These are phyloP conservation scores for Sebastes variabilis DNA, from an alignment of 2,797 vertebrate genomes.

Conservation along the genomic window DNA sequence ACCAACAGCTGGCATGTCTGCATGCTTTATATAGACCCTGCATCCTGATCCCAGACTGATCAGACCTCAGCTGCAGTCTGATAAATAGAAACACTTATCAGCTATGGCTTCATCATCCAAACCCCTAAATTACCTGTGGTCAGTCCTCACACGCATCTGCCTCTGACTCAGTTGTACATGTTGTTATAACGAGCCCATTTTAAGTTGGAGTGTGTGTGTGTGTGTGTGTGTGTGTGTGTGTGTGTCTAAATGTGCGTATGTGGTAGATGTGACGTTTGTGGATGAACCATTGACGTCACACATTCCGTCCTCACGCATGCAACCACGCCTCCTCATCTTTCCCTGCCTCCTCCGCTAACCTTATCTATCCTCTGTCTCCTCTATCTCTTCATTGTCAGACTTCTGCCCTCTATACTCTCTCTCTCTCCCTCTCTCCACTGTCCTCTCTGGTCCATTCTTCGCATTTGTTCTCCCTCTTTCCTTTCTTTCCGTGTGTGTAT, in stretches of 20 bases:
- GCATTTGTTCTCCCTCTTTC: neutral
- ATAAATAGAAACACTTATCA: neutral
- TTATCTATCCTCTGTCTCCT: neutral
- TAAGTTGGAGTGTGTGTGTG: no score
- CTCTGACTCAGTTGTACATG: neutral
- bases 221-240: no score
- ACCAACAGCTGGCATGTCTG: conserved; percentile 11
- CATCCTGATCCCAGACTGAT: neutral
- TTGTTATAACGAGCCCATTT: neutral
- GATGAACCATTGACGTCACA: conserved; percentile 9
- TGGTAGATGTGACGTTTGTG: conserved; percentile 4
- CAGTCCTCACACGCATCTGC: neutral
- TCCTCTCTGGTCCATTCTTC: neutral
- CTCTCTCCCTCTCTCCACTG: neutral
- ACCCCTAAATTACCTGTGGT: neutral
- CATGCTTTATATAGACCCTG: neutral
- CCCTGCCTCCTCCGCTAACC: neutral
- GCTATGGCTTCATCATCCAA: neutral
- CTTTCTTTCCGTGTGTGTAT: neutral
- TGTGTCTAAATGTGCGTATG: neutral
- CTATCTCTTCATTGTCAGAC: neutral
- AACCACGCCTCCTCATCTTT: neutral
- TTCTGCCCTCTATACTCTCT: neutral
- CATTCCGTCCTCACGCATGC: neutral
- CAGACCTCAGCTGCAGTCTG: neutral